phyloP scores from a whole-genome alignment of 2,888 invertebrate species.

The Drosophila eohydei region DNA sequence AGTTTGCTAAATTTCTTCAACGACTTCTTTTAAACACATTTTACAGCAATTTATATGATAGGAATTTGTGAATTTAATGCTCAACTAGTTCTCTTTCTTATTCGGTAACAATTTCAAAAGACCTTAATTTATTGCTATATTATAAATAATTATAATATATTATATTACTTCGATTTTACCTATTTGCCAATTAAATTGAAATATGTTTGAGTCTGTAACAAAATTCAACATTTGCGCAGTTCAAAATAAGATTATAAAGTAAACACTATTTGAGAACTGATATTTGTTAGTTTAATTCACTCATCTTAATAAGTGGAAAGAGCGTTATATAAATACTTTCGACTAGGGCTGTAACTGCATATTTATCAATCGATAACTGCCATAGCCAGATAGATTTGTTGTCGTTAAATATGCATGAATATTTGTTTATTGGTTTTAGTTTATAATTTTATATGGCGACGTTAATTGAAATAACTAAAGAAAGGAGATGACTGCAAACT shows the following conservation, averaged over 20 bases:
- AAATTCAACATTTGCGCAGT: background rate
- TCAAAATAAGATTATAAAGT: background rate
- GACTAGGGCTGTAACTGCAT: no score
- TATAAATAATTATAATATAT: no score
- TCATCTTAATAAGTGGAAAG: no score
- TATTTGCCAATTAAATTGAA: background rate
- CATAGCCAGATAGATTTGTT: constrained; percentile 10
- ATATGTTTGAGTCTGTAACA: background rate
- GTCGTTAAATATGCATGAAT: background rate
- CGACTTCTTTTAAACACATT: no score
- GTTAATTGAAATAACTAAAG: background rate
- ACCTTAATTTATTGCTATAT: no score
- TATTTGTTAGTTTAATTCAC: background rate
- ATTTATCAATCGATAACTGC: constrained; percentile 18
- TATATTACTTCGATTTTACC: no score
- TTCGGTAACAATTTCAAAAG: no score
- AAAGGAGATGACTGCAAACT: background rate
- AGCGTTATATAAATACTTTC: no score
- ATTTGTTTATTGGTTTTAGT: constrained; percentile 27
- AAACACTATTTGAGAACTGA: background rate
- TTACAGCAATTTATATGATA: no score
- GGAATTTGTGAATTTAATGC: no score
- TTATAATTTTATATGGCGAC: constrained; percentile 15
- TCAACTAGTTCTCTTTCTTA: no score
- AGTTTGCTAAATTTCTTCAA: no score